These are phyloP conservation scores for Hirtodrosophila duncani DNA, from an alignment of 2,888 invertebrate genomes.

Conservation along the genomic window DNA sequence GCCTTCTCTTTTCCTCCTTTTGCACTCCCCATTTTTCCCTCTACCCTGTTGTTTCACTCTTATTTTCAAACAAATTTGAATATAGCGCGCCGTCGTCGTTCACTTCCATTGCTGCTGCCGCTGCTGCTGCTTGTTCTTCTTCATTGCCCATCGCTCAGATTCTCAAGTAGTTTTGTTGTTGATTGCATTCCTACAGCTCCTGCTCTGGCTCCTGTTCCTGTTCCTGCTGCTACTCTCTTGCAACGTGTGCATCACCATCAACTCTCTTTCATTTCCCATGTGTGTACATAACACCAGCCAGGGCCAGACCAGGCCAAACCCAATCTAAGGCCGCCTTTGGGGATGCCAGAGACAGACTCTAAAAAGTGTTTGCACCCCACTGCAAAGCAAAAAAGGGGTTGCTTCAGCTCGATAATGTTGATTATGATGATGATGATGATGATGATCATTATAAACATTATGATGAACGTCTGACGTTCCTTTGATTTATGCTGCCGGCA, in stretches of 20 bases:
- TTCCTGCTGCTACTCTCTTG: not conserved
- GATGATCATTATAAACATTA: slow-evolving; percentile 19
- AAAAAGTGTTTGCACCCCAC: slow-evolving; percentile 56
- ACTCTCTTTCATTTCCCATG: slow-evolving; percentile 55
- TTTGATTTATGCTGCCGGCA: slow-evolving; percentile 27
- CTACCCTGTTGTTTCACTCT: slow-evolving; percentile 44
- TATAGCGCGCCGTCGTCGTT: slow-evolving; percentile 30
- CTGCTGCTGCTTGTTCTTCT: no score
- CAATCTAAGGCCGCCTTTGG: no score
- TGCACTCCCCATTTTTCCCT: slow-evolving; percentile 1
- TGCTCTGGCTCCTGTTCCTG: slow-evolving; percentile 22
- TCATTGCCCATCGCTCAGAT: slow-evolving; percentile 38
- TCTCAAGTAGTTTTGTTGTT: slow-evolving; percentile 70
- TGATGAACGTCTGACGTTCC: slow-evolving; percentile 28
- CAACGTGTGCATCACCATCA: slow-evolving; percentile 21
- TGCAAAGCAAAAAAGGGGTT: slow-evolving; percentile 51
- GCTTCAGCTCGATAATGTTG: slow-evolving; percentile 12
- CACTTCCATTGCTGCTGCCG: slow-evolving; percentile 2
- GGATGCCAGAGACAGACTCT: slow-evolving; percentile 16
- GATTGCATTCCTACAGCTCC: slow-evolving; percentile 58
- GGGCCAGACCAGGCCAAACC: no score
- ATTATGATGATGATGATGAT: slow-evolving; percentile 31
- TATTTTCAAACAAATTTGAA: slow-evolving; percentile 64
- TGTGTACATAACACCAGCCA: slow-evolving; percentile 33
- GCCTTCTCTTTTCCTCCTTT: slow-evolving; percentile 1